phyloP scores from a whole-genome alignment of 2,797 vertebrate species.

The Anomalospiza imberbis region DNA sequence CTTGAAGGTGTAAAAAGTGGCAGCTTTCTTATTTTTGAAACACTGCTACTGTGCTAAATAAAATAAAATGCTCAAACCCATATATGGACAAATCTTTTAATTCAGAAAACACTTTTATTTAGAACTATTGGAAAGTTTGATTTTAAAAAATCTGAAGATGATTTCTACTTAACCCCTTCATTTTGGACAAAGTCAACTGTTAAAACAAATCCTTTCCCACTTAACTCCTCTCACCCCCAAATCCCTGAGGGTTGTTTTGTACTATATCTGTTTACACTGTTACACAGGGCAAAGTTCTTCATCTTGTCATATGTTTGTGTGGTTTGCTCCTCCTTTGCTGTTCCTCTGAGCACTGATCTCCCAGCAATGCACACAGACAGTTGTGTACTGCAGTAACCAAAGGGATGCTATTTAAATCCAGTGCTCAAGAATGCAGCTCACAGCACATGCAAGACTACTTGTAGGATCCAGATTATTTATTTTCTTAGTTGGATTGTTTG shows the following conservation, averaged over 20 bases:
- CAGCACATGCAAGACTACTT: neutral
- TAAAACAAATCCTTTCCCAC: neutral
- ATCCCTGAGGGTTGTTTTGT: neutral
- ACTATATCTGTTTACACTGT: neutral
- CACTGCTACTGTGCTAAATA: neutral
- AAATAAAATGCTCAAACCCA: neutral
- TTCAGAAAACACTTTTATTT: neutral
- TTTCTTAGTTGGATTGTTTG: neutral
- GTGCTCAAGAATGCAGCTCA: neutral
- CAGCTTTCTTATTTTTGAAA: neutral
- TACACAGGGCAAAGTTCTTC: neutral
- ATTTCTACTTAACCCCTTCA: neutral
- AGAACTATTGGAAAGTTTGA: neutral
- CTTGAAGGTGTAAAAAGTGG: neutral
- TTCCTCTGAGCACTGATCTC: neutral
- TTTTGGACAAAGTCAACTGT: neutral
- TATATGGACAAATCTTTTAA: neutral
- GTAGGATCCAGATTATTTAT: neutral
- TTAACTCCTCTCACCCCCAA: neutral
- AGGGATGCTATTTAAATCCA: neutral
- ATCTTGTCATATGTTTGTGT: neutral
- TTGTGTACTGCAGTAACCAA: neutral
- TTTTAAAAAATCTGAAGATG: neutral
- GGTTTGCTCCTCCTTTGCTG: neutral
- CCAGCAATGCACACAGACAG: neutral